Percentiles rank a stretch among this genome's conserved stretches.
Conservation (phyloP, 2,888 invertebrate genomes). For the Sinopyrophorus schimmeli region DNA sequence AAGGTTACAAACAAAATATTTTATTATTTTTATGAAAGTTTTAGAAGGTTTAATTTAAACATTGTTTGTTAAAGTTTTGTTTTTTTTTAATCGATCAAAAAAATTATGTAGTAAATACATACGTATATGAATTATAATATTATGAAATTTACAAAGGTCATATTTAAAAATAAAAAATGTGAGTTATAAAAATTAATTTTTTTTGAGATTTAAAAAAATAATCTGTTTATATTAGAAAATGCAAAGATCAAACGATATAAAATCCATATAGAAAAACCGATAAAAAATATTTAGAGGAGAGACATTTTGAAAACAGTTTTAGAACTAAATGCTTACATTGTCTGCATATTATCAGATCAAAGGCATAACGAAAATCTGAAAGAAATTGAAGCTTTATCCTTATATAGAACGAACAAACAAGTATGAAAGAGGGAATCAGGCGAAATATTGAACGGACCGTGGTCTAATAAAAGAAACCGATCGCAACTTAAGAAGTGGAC, state of each 20-base stretch:
- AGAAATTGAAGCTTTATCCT: constrained; percentile 32
- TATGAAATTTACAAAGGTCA: too few species aligned
- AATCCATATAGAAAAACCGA: constrained; percentile 17
- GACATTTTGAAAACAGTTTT: constrained; percentile 29
- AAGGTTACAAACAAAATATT: too few species aligned
- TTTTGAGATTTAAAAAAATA: too few species aligned
- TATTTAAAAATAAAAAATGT: too few species aligned
- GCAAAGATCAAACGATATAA: constrained; percentile 11
- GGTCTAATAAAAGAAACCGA: constrained; percentile 49
- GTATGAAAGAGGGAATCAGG: constrained; percentile 26
- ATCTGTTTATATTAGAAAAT: constrained; percentile 8
- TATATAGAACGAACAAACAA: constrained; percentile 27
- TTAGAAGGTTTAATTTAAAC: too few species aligned
- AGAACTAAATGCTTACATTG: constrained; percentile 31
- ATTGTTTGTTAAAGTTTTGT: too few species aligned
- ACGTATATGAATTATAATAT: too few species aligned
- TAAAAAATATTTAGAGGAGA: constrained; percentile 17
- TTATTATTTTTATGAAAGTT: too few species aligned
- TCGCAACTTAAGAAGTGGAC: constrained; percentile 34
- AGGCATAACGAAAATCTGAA: constrained; percentile 33
- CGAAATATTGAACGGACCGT: constrained; percentile 30
- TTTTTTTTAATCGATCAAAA: too few species aligned
- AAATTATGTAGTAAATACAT: too few species aligned
- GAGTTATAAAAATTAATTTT: too few species aligned
- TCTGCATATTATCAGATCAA: constrained; percentile 38